Evolutionary conservation across 2,113 vertebrate genomes (phyloP).

Genomic region (Felis catus): DNA sequence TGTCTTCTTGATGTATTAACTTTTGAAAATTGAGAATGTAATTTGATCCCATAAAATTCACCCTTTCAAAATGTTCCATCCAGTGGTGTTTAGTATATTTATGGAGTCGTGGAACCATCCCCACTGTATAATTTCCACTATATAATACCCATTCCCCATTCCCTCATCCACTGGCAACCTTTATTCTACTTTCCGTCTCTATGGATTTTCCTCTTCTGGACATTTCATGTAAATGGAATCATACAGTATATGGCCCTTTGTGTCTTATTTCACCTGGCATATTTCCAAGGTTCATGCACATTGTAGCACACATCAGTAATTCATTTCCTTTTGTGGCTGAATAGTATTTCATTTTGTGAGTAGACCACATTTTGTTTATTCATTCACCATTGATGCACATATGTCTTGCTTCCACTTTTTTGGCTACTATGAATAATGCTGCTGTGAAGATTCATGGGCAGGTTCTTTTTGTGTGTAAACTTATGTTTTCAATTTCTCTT

Average conservation of each 20-base stretch:
- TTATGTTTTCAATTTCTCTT: background rate
- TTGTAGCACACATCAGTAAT: too few relatives aligned
- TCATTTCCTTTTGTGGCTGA: background rate
- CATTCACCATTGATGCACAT: background rate
- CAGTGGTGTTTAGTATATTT: background rate
- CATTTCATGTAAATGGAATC: background rate
- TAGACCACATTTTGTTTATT: background rate
- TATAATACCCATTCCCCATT: background rate
- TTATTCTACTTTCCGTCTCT: too few relatives aligned
- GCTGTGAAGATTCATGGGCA: background rate
- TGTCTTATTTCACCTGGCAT: too few relatives aligned
- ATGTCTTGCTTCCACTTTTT: background rate
- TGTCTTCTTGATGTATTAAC: background rate
- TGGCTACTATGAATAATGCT: background rate
- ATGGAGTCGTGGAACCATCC: background rate
- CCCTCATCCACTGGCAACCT: too few relatives aligned
- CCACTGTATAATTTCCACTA: background rate
- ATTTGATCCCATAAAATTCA: background rate
- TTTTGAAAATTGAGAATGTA: background rate
- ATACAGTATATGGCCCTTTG: background rate
- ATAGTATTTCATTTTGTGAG: background rate
- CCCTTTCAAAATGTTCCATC: background rate
- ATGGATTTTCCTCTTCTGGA: too few relatives aligned
- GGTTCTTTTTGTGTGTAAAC: background rate
- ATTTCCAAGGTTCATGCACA: too few relatives aligned